Evolutionary conservation across 2,888 invertebrate genomes (phyloP).

Genomic region (Tromatobia lineatoria): DNA sequence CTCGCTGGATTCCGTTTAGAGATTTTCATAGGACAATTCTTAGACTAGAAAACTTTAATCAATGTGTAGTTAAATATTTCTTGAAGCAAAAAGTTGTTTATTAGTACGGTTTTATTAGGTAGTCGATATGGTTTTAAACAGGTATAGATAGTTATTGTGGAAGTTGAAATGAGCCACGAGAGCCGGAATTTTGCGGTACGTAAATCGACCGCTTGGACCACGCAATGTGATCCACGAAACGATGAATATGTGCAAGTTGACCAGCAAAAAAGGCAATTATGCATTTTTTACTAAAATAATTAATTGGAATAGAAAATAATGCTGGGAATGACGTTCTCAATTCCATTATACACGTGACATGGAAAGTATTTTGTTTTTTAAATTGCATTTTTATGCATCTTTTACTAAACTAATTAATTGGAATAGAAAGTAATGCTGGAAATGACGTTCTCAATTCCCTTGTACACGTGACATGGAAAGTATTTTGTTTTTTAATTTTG

Average conservation of each 20-base stretch:
- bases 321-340: constrained; percentile 2
- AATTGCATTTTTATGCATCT: constrained; percentile 44
- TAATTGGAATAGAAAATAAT: not conserved
- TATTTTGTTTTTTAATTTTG: constrained; percentile 20
- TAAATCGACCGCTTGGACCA: constrained; percentile 7
- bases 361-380: constrained; percentile 19
- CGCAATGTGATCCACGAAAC: constrained; percentile 2
- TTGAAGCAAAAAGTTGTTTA: not conserved
- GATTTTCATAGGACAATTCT: constrained; percentile 15
- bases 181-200: constrained; percentile 59
- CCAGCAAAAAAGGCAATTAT: constrained; percentile 48
- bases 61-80: constrained; percentile 29
- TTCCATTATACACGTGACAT: not conserved
- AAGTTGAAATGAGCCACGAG: constrained; percentile 3
- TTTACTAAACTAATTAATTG: not conserved
- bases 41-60: constrained; percentile 39
- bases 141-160: constrained; percentile 11
- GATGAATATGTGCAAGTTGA: constrained; percentile 41
- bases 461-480: not conserved
- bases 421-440: not conserved
- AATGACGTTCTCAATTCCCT: constrained; percentile 2
- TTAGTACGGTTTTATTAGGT: constrained; percentile 8
- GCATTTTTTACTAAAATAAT: constrained; percentile 1
- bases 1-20: constrained; percentile 29
- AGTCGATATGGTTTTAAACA: constrained; percentile 13